These are phyloP conservation scores for Apomyelois bistriatella DNA, from an alignment of 2,888 invertebrate species.

Conservation along the genomic window DNA sequence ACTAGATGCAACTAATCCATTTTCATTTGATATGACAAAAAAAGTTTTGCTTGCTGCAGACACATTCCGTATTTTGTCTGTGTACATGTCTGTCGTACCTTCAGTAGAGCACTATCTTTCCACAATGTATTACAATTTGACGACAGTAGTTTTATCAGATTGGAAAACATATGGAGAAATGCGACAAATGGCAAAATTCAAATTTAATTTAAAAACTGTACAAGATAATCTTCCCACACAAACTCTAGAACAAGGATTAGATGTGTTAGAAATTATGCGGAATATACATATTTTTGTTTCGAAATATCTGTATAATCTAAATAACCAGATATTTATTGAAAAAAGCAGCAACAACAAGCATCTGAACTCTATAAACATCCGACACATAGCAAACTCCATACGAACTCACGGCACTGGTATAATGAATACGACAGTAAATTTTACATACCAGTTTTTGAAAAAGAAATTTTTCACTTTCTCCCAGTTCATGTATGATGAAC, in stretches of 20 bases:
- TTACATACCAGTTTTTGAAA: slow-evolving; percentile 95
- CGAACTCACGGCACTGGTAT: slow-evolving; percentile 98
- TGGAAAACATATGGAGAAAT: slow-evolving; percentile 99
- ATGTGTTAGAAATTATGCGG: slow-evolving; percentile 97
- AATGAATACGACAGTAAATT: slow-evolving; percentile 96
- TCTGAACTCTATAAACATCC: slow-evolving; percentile 96
- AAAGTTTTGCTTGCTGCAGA: slow-evolving; percentile 80
- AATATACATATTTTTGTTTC: slow-evolving; percentile 97
- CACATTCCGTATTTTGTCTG: slow-evolving; percentile 75
- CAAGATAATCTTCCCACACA: slow-evolving; percentile 97
- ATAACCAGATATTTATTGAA: slow-evolving; percentile 97
- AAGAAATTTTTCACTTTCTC: slow-evolving; percentile 97
- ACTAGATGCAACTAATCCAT: slow-evolving; percentile 85
- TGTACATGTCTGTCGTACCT: slow-evolving; percentile 83
- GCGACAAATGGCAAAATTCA: slow-evolving; percentile 93
- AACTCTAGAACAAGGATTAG: slow-evolving; percentile 97
- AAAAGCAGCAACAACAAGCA: slow-evolving; percentile 94
- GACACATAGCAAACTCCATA: slow-evolving; percentile 97
- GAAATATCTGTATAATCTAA: slow-evolving; percentile 96
- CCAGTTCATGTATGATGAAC: slow-evolving; percentile 98
- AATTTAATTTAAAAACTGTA: slow-evolving; percentile 89
- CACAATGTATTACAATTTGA: slow-evolving; percentile 97
- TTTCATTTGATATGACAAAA: slow-evolving; percentile 83
- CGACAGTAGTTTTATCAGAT: slow-evolving; percentile 97
- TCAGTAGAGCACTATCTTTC: slow-evolving; percentile 94